Conservation (phyloP, 2,888 invertebrate species). For the Drosophila flavopinicola region DNA sequence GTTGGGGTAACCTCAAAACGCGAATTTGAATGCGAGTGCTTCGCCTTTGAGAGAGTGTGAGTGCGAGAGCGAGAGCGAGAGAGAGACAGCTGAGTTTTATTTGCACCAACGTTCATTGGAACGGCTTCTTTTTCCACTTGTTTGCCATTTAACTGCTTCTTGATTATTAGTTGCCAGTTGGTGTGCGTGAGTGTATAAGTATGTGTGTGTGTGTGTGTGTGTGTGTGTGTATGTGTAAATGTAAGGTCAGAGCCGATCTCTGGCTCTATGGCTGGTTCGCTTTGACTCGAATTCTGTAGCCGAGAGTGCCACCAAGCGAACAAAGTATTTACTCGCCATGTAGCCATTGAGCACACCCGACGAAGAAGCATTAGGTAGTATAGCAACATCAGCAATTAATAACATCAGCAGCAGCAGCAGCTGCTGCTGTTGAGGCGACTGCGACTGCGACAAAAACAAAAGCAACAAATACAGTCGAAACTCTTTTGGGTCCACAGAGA, state of each 20-base stretch:
- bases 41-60: constrained; percentile 2
- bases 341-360: constrained; percentile 33
- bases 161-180: constrained; percentile 69
- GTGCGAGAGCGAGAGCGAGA: constrained; percentile 3
- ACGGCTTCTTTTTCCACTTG: constrained; percentile 60
- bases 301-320: constrained; percentile 19
- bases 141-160: constrained; percentile 78
- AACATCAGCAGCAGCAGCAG: constrained; percentile 37
- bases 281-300: constrained; percentile 73
- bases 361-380: constrained; percentile 32
- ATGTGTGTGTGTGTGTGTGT: constrained; percentile 32
- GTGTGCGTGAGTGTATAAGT: constrained; percentile 24
- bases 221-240: constrained; percentile 31
- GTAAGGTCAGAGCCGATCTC: constrained; percentile 75
- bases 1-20: constrained; percentile 63
- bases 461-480: constrained; percentile 21
- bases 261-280: constrained; percentile 62
- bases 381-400: constrained; percentile 56
- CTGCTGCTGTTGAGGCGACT: background rate
- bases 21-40: constrained; percentile 58
- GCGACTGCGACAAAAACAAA: constrained; percentile 23
- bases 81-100: constrained; percentile 22
- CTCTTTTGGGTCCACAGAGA: constrained; percentile 18
- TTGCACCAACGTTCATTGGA: constrained; percentile 44
- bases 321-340: constrained; percentile 29